Conservation (phyloP, 2,888 invertebrate species). For the Scaptomyza reducta region DNA sequence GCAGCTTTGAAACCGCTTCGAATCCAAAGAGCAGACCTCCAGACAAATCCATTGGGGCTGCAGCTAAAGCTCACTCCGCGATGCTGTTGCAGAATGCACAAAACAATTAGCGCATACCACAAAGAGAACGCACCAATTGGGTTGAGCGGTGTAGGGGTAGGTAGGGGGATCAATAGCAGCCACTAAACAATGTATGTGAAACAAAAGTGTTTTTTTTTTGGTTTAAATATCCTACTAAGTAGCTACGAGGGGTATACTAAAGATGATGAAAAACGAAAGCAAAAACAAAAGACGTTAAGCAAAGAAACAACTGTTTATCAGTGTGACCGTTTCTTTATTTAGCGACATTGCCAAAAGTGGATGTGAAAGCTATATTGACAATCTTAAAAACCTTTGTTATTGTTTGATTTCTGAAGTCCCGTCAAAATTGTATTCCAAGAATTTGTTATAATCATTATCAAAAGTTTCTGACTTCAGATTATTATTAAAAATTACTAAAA, state of each 20-base stretch:
- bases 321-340: neutral
- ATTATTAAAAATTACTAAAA: too few species aligned
- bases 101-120: conserved; percentile 79
- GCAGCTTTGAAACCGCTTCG: conserved; percentile 6
- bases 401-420: too few species aligned
- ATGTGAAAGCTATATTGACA: too few species aligned
- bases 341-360: too few species aligned
- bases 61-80: conserved; percentile 17
- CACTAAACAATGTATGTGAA: conserved; percentile 61
- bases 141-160: neutral
- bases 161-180: conserved; percentile 1
- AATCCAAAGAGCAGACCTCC: conserved; percentile 21
- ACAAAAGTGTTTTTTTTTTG: conserved; percentile 29
- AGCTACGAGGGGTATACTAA: neutral
- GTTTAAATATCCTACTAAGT: conserved; percentile 21
- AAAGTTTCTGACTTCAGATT: too few species aligned
- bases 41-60: conserved; percentile 36
- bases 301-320: too few species aligned
- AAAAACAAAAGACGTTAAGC: too few species aligned
- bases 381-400: too few species aligned
- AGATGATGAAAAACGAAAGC: too few species aligned
- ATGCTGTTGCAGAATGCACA: conserved; percentile 47
- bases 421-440: too few species aligned
- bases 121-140: conserved; percentile 47
- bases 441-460: too few species aligned